Evolutionary conservation across 2,113 vertebrate genomes (phyloP).

Genomic region (Rhegmatorhina hoffmannsi): DNA sequence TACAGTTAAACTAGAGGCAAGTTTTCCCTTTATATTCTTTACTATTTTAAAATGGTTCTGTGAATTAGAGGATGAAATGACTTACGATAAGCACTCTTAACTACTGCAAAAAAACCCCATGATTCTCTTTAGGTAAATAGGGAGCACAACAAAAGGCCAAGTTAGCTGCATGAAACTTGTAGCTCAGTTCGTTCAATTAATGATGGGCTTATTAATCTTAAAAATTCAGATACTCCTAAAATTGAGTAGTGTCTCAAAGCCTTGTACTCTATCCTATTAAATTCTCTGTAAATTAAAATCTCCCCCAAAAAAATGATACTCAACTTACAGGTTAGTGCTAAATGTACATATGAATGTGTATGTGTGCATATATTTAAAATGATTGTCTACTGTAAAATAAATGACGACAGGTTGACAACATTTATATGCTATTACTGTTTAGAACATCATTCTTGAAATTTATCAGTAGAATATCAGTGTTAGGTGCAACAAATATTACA

Average conservation of each 20-base stretch:
- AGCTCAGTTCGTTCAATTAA: not conserved
- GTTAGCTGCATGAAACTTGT: not conserved
- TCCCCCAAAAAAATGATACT: not conserved
- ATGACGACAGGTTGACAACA: not conserved
- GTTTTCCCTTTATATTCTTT: not conserved
- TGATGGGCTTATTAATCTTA: not conserved
- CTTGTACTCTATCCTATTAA: not conserved
- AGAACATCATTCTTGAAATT: not conserved
- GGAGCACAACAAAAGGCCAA: not conserved
- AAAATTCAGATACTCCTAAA: not conserved
- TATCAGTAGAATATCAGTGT: not conserved
- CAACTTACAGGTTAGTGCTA: not conserved
- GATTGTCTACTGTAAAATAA: not conserved
- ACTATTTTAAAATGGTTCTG: not conserved
- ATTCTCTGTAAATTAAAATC: not conserved
- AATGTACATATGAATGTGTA: not conserved
- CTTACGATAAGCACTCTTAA: not conserved
- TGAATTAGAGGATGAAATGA: not conserved
- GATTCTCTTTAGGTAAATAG: not conserved
- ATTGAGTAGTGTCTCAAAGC: not conserved
- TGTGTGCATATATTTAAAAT: not conserved
- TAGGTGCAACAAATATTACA: not conserved
- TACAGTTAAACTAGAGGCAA: not conserved
- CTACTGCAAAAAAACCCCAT: rapidly evolving
- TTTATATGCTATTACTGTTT: not conserved